phyloP scores from a whole-genome alignment of 2,113 vertebrate species.

The Oxyura jamaicensis region DNA sequence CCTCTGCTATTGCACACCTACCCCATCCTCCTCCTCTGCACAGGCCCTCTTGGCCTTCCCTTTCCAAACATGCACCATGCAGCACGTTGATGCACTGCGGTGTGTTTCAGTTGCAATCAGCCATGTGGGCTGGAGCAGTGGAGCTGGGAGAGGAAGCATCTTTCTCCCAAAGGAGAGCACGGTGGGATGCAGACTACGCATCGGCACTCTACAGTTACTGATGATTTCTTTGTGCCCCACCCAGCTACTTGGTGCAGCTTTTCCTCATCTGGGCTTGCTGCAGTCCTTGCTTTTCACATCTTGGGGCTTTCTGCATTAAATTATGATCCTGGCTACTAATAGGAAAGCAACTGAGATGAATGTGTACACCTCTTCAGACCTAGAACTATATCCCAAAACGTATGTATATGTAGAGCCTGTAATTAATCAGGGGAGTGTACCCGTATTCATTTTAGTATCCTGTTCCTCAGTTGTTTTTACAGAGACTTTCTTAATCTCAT shows the following conservation, averaged over 20 bases:
- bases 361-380: neutral
- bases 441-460: neutral
- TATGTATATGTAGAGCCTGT: neutral
- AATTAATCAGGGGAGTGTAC: neutral
- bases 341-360: neutral
- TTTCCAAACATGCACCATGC: fast-evolving
- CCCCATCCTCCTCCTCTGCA: neutral
- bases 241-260: neutral
- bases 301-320: neutral
- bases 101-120: neutral
- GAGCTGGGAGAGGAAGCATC: neutral
- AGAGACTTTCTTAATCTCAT: neutral
- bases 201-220: neutral
- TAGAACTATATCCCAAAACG: neutral
- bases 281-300: neutral
- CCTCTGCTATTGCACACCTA: neutral
- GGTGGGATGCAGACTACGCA: fast-evolving
- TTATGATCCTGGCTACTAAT: neutral
- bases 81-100: fast-evolving
- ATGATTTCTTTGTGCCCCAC: neutral
- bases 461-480: neutral
- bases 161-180: neutral
- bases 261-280: neutral
- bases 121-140: neutral
- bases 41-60: neutral